Percentiles rank a stretch among this genome's conserved stretches.
Conservation (phyloP, 1,140 invertebrate genomes). For the Dolichoris vasculosae region DNA sequence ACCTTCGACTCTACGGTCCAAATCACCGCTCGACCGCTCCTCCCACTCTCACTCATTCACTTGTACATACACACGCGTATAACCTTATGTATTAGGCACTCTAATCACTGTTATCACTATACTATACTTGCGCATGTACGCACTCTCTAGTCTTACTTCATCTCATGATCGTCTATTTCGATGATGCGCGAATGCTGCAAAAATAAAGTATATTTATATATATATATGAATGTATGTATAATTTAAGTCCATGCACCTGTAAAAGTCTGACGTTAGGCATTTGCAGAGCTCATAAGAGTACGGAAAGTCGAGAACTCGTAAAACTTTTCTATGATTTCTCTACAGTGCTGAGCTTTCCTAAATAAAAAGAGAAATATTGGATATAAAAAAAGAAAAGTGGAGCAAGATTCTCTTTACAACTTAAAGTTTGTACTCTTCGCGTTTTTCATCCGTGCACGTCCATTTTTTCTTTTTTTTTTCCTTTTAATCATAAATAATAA, state of each 20-base stretch:
- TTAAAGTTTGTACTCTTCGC: neutral
- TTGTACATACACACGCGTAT: conserved; percentile 47
- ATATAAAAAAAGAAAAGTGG: neutral
- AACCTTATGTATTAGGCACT: conserved; percentile 29
- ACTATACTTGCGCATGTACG: conserved; percentile 61
- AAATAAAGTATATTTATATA: too few relatives aligned
- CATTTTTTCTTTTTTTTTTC: neutral
- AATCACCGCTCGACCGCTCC: neutral
- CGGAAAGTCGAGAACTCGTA: neutral
- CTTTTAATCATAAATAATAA: conserved; percentile 7
- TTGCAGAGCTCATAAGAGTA: neutral
- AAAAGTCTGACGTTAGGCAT: neutral
- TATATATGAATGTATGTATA: too few relatives aligned
- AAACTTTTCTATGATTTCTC: conserved; percentile 12
- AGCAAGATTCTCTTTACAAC: neutral
- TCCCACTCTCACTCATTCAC: conserved; percentile 28
- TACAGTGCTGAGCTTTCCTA: conserved; percentile 6
- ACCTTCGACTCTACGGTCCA: neutral
- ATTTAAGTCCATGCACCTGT: neutral
- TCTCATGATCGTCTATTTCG: neutral
- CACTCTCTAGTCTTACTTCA: conserved; percentile 35
- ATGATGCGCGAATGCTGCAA: too few relatives aligned
- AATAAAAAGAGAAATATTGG: neutral
- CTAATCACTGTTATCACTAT: conserved; percentile 44
- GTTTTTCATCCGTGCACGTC: neutral